Evolutionary conservation across 1,140 invertebrate species (phyloP).

Genomic region (Camponotus floridanus): DNA sequence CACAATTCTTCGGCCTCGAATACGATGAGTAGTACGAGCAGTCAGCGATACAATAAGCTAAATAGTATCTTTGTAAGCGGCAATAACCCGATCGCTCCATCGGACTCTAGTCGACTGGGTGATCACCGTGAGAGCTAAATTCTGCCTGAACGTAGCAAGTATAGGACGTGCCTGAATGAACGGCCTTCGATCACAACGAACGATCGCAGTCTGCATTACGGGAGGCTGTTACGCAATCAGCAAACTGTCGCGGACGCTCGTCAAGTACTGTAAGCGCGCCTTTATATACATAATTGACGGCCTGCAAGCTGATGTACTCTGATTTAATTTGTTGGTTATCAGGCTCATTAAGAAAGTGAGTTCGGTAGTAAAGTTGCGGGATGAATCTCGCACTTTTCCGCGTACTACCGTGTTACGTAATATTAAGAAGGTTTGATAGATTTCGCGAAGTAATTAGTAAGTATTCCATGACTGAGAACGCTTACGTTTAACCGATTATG

Average conservation of each 20-base stretch:
- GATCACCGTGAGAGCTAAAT: slow-evolving; percentile 84
- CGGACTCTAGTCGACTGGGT: slow-evolving; percentile 81
- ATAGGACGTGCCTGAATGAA: slow-evolving; percentile 27
- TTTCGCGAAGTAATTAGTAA: slow-evolving; percentile 18
- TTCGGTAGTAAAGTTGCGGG: not conserved
- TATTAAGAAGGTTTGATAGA: slow-evolving; percentile 12
- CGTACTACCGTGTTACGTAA: slow-evolving; percentile 5
- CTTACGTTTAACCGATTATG: slow-evolving; percentile 43
- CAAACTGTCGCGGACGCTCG: slow-evolving; percentile 14
- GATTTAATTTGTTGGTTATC: slow-evolving; percentile 38
- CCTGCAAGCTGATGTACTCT: not conserved
- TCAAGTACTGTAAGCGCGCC: slow-evolving; percentile 20
- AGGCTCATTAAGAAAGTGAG: not conserved
- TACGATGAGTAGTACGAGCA: slow-evolving; percentile 84
- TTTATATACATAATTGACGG: not conserved
- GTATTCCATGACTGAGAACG: slow-evolving; percentile 36
- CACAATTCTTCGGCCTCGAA: slow-evolving; percentile 84
- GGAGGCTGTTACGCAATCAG: slow-evolving; percentile 46
- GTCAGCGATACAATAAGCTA: slow-evolving; percentile 85
- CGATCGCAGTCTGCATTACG: slow-evolving; percentile 45
- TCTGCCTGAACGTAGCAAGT: slow-evolving; percentile 19
- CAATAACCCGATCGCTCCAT: slow-evolving; percentile 77
- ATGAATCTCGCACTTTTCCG: slow-evolving; percentile 24
- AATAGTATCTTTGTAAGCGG: slow-evolving; percentile 81
- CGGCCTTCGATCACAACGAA: slow-evolving; percentile 74